A percentile compares a stretch with the other conserved stretches of the same genome.
phyloP scores from a whole-genome alignment of 2,888 invertebrate species.

The Nesidiocoris tenuis region DNA sequence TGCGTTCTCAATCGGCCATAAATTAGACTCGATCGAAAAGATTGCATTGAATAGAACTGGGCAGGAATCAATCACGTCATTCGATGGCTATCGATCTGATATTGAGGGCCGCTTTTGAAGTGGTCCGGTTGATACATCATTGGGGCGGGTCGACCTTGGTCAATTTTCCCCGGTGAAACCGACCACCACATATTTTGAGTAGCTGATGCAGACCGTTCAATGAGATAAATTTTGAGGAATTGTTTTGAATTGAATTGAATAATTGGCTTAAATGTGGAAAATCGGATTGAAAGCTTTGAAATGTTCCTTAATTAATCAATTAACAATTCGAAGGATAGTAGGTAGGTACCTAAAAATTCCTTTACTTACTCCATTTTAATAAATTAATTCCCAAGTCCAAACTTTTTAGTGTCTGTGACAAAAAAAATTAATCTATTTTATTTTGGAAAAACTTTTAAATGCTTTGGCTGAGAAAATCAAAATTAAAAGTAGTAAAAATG shows the following conservation, averaged over 20 bases:
- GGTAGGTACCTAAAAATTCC: too few species aligned
- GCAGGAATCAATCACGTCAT: not conserved
- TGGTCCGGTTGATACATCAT: not conserved
- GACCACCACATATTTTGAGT: not conserved
- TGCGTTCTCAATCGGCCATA: not conserved
- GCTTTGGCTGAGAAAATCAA: too few species aligned
- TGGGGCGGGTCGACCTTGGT: not conserved
- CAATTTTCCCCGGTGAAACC: not conserved
- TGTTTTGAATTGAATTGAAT: not conserved
- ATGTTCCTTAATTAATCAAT: too few species aligned
- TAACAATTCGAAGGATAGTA: too few species aligned
- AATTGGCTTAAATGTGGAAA: not conserved
- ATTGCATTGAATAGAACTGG: not conserved
- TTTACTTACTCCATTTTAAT: too few species aligned
- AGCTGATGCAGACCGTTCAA: not conserved
- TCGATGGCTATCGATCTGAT: not conserved
- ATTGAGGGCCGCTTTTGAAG: not conserved
- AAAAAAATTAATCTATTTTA: too few species aligned
- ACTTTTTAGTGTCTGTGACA: too few species aligned
- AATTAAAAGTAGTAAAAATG: too few species aligned
- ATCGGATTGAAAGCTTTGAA: not conserved
- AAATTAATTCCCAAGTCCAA: too few species aligned
- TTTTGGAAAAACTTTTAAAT: too few species aligned
- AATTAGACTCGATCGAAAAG: not conserved
- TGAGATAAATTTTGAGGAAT: not conserved